Conservation (phyloP, 1,140 invertebrate genomes). For the Magallana ariakensis region DNA sequence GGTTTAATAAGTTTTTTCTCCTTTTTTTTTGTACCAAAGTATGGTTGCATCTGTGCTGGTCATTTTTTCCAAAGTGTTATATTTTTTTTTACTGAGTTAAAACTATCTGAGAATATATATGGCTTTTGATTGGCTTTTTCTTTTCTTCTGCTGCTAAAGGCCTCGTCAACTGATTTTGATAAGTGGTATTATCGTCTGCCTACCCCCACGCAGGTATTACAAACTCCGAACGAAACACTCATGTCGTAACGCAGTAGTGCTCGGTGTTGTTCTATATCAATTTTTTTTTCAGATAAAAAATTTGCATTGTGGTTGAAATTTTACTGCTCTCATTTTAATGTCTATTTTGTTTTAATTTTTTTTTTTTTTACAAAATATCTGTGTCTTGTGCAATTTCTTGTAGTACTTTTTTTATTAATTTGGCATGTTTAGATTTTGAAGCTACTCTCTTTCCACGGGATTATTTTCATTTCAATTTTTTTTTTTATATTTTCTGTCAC, state of each 20-base stretch:
- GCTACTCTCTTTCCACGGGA: too few relatives aligned
- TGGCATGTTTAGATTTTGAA: too few relatives aligned
- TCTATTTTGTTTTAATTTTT: too few relatives aligned
- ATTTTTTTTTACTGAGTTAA: slow-evolving; percentile 6
- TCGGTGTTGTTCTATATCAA: background rate
- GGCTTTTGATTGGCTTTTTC: slow-evolving; percentile 25
- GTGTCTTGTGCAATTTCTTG: too few relatives aligned
- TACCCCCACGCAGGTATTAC: slow-evolving; percentile 58
- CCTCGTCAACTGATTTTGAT: slow-evolving; percentile 62
- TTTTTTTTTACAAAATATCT: too few relatives aligned
- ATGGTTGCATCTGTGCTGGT: background rate
- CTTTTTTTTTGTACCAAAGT: background rate
- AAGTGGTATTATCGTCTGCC: slow-evolving; percentile 59
- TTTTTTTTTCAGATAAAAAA: too few relatives aligned
- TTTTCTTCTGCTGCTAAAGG: slow-evolving; percentile 42
- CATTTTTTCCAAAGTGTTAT: background rate
- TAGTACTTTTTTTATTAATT: too few relatives aligned
- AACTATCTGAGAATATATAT: background rate
- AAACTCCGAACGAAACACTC: background rate
- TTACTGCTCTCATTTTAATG: too few relatives aligned
- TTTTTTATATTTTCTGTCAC: too few relatives aligned
- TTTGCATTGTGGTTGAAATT: too few relatives aligned
- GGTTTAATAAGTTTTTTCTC: background rate
- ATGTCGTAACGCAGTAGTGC: slow-evolving; percentile 8
- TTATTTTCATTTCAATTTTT: too few relatives aligned